phyloP scores from a whole-genome alignment of 2,888 invertebrate genomes.

The Heliconius ismenius region DNA sequence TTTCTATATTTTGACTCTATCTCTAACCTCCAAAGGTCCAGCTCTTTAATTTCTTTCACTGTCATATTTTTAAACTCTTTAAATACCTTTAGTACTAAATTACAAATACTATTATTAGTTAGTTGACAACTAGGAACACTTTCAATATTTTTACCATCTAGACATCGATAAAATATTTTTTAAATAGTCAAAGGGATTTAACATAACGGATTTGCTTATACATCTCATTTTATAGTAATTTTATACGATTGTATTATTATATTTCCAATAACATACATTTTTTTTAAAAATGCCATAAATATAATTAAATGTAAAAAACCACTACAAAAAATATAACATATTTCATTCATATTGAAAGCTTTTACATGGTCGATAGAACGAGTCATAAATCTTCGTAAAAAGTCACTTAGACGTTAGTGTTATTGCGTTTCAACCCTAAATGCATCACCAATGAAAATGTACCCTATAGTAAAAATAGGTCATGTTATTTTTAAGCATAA shows the following conservation, averaged over 20 bases:
- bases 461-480: background rate
- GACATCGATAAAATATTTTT: background rate
- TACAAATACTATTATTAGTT: background rate
- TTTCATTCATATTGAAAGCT: constrained; percentile 2
- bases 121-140: background rate
- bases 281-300: background rate
- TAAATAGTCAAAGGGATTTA: background rate
- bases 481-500: no score
- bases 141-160: background rate
- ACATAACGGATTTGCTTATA: background rate
- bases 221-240: background rate
- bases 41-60: background rate
- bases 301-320: background rate
- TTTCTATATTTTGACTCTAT: background rate
- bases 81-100: background rate
- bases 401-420: background rate
- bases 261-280: no score
- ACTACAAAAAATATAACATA: background rate
- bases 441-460: background rate
- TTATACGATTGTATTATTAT: background rate
- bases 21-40: no score
- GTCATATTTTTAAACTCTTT: background rate
- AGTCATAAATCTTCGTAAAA: background rate
- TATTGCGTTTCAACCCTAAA: background rate
- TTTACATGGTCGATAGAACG: background rate